A percentile compares a stretch with the other conserved stretches of the same genome.
Conservation (phyloP, 2,797 vertebrate genomes). For the Tokudaia muenninki region DNA sequence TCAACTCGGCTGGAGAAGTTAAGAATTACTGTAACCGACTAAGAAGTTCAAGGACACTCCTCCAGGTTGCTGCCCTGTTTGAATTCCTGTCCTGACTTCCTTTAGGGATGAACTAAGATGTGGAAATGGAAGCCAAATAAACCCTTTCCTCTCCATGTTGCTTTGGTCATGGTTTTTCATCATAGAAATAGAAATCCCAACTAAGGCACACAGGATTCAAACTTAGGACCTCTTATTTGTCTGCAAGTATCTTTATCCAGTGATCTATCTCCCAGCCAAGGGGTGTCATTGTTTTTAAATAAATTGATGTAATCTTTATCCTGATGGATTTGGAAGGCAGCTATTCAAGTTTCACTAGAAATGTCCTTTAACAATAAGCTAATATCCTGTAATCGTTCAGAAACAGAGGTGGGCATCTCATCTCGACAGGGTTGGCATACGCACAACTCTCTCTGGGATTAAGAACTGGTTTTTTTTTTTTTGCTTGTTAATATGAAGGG, state of each 20-base stretch:
- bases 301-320: slow-evolving; percentile 6
- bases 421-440: slow-evolving; percentile 36
- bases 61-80: background rate
- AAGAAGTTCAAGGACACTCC: background rate
- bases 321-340: slow-evolving; percentile 18
- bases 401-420: background rate
- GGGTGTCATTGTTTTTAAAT: slow-evolving; percentile 44
- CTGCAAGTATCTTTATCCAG: background rate
- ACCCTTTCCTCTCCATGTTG: background rate
- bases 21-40: background rate
- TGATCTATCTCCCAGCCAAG: no score
- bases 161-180: background rate
- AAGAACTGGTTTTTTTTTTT: slow-evolving; percentile 47
- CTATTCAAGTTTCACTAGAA: slow-evolving; percentile 49
- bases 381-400: slow-evolving; percentile 28
- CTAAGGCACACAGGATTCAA: background rate
- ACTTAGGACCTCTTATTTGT: background rate
- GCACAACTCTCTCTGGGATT: slow-evolving; percentile 38
- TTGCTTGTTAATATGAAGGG: slow-evolving; percentile 61
- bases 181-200: background rate
- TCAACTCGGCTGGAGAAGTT: background rate
- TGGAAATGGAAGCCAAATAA: background rate
- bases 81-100: background rate
- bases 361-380: slow-evolving; percentile 47
- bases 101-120: background rate